These are phyloP conservation scores for Mechanitis mazaeus DNA, from an alignment of 2,888 invertebrate genomes.

Conservation along the genomic window DNA sequence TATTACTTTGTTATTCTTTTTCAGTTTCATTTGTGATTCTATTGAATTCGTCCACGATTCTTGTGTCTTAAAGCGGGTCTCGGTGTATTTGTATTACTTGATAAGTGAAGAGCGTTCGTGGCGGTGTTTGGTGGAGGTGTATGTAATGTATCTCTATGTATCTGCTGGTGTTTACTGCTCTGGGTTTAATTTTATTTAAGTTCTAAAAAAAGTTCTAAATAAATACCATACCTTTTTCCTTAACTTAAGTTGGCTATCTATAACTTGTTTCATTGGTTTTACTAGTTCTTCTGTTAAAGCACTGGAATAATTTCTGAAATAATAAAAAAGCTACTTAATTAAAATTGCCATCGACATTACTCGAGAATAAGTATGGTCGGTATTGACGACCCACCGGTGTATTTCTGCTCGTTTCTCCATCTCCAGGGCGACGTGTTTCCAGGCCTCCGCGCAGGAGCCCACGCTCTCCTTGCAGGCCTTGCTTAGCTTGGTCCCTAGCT, in stretches of 20 bases:
- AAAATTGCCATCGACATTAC: background rate
- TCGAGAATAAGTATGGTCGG: background rate
- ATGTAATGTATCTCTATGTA: no score
- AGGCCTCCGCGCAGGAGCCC: slow-evolving; percentile 90
- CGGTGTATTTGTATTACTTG: no score
- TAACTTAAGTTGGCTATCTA: slow-evolving; percentile 83
- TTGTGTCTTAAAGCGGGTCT: no score
- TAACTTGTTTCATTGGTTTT: slow-evolving; percentile 87
- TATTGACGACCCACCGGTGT: slow-evolving; percentile 77
- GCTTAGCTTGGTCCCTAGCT: slow-evolving; percentile 89
- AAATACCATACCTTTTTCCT: slow-evolving; percentile 78
- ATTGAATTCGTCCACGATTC: no score
- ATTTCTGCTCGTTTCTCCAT: slow-evolving; percentile 95
- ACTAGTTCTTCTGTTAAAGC: slow-evolving; percentile 91
- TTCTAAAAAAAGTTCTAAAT: no score
- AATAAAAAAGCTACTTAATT: slow-evolving; percentile 7
- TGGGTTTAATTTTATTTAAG: no score
- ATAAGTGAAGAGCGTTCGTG: no score
- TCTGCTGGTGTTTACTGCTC: no score
- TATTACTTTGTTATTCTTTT: no score
- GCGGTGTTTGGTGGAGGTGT: no score
- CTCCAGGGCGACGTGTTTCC: slow-evolving; percentile 93
- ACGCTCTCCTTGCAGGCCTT: slow-evolving; percentile 88
- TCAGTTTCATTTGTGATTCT: no score
- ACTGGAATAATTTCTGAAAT: slow-evolving; percentile 83